Percentiles rank a stretch among this genome's conserved stretches.
phyloP scores from a whole-genome alignment of 2,113 vertebrate genomes.

The Nematolebias whitei region DNA sequence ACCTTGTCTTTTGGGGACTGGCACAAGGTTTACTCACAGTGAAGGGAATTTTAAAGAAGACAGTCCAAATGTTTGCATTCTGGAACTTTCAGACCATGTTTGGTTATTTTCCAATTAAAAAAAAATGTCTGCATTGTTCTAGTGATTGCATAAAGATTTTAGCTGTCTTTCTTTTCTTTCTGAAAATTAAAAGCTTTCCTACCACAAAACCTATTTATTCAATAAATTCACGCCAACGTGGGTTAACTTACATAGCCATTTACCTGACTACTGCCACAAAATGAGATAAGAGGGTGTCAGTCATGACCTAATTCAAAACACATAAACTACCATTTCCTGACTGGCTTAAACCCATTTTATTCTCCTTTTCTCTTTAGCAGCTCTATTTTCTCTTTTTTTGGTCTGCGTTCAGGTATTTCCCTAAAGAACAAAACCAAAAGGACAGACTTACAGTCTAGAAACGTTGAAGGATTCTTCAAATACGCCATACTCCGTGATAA shows the following conservation, averaged over 20 bases:
- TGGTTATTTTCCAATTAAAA: constrained; percentile 65
- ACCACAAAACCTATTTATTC: constrained; percentile 21
- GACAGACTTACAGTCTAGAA: constrained; percentile 10
- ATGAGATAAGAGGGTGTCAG: constrained; percentile 5
- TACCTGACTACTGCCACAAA: constrained; percentile 6
- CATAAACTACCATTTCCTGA: constrained; percentile 34
- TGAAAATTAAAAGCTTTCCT: not conserved
- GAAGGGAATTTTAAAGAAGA: not conserved
- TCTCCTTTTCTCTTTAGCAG: constrained; percentile 11
- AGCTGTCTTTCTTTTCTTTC: not conserved
- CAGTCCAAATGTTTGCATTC: not conserved
- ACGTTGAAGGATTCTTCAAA: not conserved
- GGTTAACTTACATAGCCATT: not conserved
- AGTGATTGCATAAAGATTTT: constrained; percentile 15
- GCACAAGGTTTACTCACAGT: not conserved
- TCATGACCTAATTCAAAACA: constrained; percentile 18
- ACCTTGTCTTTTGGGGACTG: not conserved
- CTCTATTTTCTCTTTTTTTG: constrained; percentile 18
- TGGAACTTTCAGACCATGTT: constrained; percentile 1
- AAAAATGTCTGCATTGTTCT: constrained; percentile 32
- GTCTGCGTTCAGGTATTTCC: constrained; percentile 40
- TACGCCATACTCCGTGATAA: constrained; percentile 26
- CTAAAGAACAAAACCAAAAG: constrained; percentile 32
- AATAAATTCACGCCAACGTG: constrained; percentile 5
- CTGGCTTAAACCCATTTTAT: constrained; percentile 19